phyloP scores from a whole-genome alignment of 1,140 invertebrate genomes.

The Zaprionus vittiger region DNA sequence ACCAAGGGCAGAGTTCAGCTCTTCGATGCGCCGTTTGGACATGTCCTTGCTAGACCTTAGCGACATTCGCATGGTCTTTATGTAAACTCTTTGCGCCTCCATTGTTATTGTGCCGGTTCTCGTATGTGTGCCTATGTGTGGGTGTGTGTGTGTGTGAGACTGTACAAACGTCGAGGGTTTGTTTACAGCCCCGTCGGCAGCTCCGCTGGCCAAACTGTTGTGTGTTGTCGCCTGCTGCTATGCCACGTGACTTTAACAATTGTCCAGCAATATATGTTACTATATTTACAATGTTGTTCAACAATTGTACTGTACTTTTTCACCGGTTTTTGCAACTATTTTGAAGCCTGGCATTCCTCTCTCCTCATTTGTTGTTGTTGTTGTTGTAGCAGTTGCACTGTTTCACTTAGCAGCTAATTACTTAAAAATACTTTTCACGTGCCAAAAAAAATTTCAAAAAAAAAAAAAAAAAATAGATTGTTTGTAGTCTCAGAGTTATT shows the following conservation, averaged over 20 bases:
- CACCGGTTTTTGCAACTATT: conserved; percentile 24
- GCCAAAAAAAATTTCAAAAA: conserved; percentile 67
- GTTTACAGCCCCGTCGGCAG: conserved; percentile 43
- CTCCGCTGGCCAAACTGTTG: conserved; percentile 34
- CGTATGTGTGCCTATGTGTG: conserved; percentile 2
- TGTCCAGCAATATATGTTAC: conserved; percentile 17
- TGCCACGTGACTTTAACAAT: conserved; percentile 3
- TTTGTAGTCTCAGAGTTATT: conserved; percentile 45
- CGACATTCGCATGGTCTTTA: conserved; percentile 45
- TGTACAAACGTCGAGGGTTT: conserved; percentile 45
- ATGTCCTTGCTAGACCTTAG: conserved; percentile 47
- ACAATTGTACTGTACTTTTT: conserved; percentile 16
- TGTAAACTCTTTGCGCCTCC: conserved; percentile 49
- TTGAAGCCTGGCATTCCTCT: conserved; percentile 44
- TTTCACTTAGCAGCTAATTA: conserved; percentile 63
- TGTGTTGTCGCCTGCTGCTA: conserved; percentile 9
- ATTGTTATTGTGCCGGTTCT: conserved; percentile 14
- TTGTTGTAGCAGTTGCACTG: conserved; percentile 64
- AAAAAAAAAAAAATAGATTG: conserved; percentile 56
- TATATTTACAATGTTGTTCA: conserved; percentile 9
- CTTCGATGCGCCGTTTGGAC: conserved; percentile 89
- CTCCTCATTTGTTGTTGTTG: conserved; percentile 23
- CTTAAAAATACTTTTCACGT: conserved; percentile 71
- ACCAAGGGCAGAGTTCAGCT: conserved; percentile 92
- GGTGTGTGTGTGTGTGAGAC: conserved; percentile 38